Conservation (phyloP, 2,888 invertebrate genomes). For the Leptinotarsa peninsularis region DNA sequence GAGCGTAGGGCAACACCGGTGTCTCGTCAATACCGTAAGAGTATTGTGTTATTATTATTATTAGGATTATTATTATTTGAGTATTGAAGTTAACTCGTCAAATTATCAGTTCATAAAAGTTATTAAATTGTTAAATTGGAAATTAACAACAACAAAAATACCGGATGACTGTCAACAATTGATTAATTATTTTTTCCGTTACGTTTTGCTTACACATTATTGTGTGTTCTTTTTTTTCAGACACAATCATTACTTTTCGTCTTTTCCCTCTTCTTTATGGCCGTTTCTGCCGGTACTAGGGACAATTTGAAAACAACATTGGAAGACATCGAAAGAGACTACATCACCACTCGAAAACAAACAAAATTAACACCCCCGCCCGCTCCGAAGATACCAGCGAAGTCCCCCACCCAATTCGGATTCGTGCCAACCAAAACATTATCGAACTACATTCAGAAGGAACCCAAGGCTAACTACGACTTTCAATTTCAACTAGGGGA, state of each 20-base stretch:
- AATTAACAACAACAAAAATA: no score
- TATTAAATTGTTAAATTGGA: no score
- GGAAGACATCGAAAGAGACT: conserved; percentile 82
- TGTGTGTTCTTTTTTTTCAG: conserved; percentile 48
- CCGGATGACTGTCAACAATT: no score
- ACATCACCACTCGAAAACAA: conserved; percentile 71
- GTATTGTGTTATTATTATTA: no score
- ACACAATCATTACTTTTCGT: conserved; percentile 47
- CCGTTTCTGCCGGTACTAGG: conserved; percentile 52
- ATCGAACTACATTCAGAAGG: conserved; percentile 52
- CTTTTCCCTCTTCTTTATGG: conserved; percentile 50
- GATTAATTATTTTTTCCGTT: no score
- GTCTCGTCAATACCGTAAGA: no score
- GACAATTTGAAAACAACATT: conserved; percentile 71
- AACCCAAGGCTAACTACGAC: conserved; percentile 50
- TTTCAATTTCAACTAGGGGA: conserved; percentile 21
- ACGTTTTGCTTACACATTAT: no score
- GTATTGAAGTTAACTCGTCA: no score
- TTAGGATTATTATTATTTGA: no score
- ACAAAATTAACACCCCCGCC: conserved; percentile 50
- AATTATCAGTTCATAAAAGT: no score
- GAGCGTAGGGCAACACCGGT: no score
- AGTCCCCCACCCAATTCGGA: conserved; percentile 57
- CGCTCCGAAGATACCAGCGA: conserved; percentile 32
- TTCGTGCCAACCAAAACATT: conserved; percentile 56